Evolutionary conservation across 2,888 invertebrate species (phyloP).

Genomic region (Hoplodrina blanda): DNA sequence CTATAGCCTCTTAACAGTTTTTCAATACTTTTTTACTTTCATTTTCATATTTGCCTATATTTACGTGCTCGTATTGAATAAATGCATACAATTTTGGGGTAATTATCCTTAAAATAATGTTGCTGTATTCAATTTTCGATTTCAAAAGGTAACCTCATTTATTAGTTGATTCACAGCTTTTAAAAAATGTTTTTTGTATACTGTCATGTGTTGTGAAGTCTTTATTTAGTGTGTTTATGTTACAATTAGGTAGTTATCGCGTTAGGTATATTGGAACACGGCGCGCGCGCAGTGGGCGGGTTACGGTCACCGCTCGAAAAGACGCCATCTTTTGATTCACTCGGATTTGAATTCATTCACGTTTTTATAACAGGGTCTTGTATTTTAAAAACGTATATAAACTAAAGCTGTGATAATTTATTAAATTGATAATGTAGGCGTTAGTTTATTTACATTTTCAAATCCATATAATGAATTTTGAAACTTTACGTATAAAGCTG

Average conservation of each 20-base stretch:
- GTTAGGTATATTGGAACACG: constrained; percentile 53
- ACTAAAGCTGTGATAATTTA: neutral
- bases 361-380: constrained; percentile 43
- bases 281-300: constrained; percentile 64
- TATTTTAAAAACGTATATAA: constrained; percentile 10
- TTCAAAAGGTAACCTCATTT: constrained; percentile 27
- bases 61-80: constrained; percentile 35
- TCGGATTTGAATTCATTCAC: constrained; percentile 64
- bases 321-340: constrained; percentile 64
- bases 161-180: constrained; percentile 46
- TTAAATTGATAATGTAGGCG: neutral
- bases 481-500: neutral
- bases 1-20: constrained; percentile 54
- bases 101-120: constrained; percentile 40
- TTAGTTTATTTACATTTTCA: neutral
- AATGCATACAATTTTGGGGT: constrained; percentile 43
- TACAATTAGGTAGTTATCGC: constrained; percentile 65
- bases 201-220: constrained; percentile 53
- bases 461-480: neutral
- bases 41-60: constrained; percentile 53
- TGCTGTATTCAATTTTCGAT: constrained; percentile 15
- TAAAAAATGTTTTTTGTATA: constrained; percentile 31
- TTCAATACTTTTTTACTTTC: constrained; percentile 53
- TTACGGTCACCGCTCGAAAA: constrained; percentile 60
- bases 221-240: constrained; percentile 65